These are phyloP conservation scores for Megalurothrips usitatus DNA, from an alignment of 2,888 invertebrate species.

Conservation along the genomic window DNA sequence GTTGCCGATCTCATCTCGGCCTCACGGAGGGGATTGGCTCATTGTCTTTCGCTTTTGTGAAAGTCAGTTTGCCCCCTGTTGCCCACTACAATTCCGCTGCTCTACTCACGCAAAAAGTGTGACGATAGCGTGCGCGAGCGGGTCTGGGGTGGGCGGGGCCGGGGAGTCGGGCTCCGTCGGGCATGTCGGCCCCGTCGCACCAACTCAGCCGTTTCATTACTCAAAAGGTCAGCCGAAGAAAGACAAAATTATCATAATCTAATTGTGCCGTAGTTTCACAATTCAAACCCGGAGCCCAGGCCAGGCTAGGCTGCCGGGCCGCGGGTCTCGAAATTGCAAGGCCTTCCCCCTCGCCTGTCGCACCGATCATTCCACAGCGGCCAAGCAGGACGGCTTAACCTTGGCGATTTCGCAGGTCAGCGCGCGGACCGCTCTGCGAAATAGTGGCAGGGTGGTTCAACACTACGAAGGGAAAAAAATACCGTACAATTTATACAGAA, in stretches of 20 bases:
- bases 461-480: no score
- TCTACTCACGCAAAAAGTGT: neutral
- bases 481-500: no score
- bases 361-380: neutral
- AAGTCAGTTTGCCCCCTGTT: no score
- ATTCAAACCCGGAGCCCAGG: neutral
- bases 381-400: neutral
- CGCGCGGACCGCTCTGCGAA: neutral
- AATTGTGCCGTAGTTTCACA: conserved; percentile 2
- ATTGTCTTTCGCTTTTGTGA: neutral
- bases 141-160: neutral
- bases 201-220: neutral
- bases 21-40: neutral
- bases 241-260: conserved; percentile 27
- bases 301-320: neutral
- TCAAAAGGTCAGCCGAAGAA: conserved; percentile 13
- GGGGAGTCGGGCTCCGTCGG: neutral
- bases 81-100: no score
- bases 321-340: neutral
- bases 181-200: neutral
- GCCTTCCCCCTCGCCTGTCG: neutral
- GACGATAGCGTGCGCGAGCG: neutral
- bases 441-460: no score
- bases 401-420: neutral
- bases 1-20: conserved; percentile 12